Base-by-base conservation (phyloP, 1,140 invertebrate species). In the Oncopodura yosiiana region DNA sequence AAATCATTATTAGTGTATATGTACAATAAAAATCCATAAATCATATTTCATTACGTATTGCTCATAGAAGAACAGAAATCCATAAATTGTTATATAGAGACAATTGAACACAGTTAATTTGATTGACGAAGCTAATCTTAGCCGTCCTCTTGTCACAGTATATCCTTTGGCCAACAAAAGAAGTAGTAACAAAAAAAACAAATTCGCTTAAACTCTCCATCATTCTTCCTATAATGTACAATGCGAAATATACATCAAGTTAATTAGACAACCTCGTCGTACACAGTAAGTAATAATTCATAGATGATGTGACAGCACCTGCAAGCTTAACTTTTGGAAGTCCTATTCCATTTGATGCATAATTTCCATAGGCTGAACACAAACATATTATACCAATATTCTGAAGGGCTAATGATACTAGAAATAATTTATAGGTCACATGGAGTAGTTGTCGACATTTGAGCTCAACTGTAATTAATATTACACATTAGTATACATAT, bases 141-240 rank as follows among this genome's bases (percentile, higher is more conserved):
- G 70, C 2, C 85, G 69, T 0, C 86, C 89, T 51, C 88, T 75
- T 0, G 90, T 94, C 12, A 94, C 82, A 0, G 90, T 94, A 66
- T 84, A 94, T 2, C 91, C 90, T 70, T 94, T 89, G 0, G 83
- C 88, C 66, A 93, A 72, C 16, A 94, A 69, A 21, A 94, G 72
- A 24, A 94, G 72, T 29, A 94, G 71, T 1, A 90, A 65, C 0
- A 93, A 73, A 62, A n/a, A 87, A 91, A 2, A 78, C 69, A 44
- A 80, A 81, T 67, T 82, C 84, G 43, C 83, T 81, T 14, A 78
- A 69, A 1, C 83, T 78, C 70, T 84, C 81, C 45, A 84, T 73
- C 24, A 86, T 72, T 64, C 80, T 77, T 29, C 82, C 87, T 86
- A 69, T 27, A 74, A 70, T 42, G 8, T 39, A 51, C 29, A 50